Conservation (phyloP, 2,113 vertebrate species). For the Brachyhypopomus occidentalis region DNA sequence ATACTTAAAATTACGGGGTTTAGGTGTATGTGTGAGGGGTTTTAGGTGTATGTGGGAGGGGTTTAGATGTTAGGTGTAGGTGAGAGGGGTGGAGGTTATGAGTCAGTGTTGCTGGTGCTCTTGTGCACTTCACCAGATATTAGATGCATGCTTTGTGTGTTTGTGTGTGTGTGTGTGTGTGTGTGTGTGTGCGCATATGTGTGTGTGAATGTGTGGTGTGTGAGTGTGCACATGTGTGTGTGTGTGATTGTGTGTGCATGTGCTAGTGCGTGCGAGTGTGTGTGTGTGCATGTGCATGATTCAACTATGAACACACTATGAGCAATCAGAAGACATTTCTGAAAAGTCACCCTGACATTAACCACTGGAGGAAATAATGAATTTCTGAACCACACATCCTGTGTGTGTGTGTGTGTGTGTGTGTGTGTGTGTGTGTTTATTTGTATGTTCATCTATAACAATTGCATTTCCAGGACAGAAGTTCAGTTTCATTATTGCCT, state of each 20-base stretch:
- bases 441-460: background rate
- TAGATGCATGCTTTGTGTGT: conserved; percentile 17
- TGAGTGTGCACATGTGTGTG: too few relatives aligned
- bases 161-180: background rate
- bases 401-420: conserved; percentile 21
- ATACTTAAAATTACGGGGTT: too few relatives aligned
- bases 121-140: too few relatives aligned
- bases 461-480: background rate
- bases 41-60: too few relatives aligned
- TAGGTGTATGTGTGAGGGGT: too few relatives aligned
- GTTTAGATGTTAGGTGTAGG: too few relatives aligned
- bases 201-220: too few relatives aligned
- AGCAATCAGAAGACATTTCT: conserved; percentile 48
- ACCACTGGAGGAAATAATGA: conserved; percentile 28
- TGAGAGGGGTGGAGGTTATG: too few relatives aligned
- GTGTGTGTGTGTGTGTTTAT: conserved; percentile 16
- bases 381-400: conserved; percentile 20
- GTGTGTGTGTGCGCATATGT: too few relatives aligned
- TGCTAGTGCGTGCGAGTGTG: background rate
- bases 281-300: conserved; percentile 9
- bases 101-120: too few relatives aligned
- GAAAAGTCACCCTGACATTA: conserved; percentile 53
- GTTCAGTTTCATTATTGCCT: conserved; percentile 2
- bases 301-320: conserved; percentile 17
- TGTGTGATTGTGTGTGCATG: too few relatives aligned